Conservation (phyloP, 2,113 vertebrate genomes). For the Scalopus aquaticus region DNA sequence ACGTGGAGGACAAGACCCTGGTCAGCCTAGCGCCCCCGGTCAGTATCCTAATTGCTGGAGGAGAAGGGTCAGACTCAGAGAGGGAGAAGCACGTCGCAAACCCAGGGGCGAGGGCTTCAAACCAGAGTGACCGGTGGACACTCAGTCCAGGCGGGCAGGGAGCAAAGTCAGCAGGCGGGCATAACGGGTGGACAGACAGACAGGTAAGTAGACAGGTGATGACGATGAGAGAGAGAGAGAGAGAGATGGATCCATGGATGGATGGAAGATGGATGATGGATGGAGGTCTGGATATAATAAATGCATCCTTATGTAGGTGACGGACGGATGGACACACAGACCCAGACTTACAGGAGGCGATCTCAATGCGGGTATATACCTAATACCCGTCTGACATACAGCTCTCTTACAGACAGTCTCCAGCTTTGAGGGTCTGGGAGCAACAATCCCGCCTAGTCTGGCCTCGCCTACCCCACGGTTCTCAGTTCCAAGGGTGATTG, state of each 20-base stretch:
- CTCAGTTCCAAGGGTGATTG: background rate
- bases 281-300: too few species aligned
- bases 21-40: fast-evolving
- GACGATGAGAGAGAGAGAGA: too few species aligned
- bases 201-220: too few species aligned
- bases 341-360: background rate
- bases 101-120: fast-evolving
- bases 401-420: background rate
- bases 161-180: too few species aligned
- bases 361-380: background rate
- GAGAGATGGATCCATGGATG: background rate
- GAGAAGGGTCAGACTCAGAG: background rate
- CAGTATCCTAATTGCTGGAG: background rate
- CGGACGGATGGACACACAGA: background rate
- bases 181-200: background rate
- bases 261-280: too few species aligned
- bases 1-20: fast-evolving
- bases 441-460: fast-evolving
- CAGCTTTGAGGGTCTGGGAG: background rate
- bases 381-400: background rate
- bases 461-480: background rate
- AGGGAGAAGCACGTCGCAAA: background rate
- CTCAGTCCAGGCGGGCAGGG: background rate
- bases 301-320: too few species aligned
- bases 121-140: background rate